Conservation (phyloP, 2,888 invertebrate genomes). For the Diploptera punctata region DNA sequence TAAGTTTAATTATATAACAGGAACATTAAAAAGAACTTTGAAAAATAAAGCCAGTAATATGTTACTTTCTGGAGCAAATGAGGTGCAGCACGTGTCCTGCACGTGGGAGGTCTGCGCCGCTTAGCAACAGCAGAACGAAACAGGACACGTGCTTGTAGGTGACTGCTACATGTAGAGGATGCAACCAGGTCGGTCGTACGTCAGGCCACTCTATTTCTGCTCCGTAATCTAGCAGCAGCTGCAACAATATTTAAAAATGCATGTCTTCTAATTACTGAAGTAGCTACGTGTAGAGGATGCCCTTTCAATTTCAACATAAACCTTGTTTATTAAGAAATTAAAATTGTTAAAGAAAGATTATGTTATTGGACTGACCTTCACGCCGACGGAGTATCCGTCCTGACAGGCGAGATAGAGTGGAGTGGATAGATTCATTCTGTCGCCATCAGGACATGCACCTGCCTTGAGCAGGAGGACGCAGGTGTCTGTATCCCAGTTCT, state of each 20-base stretch:
- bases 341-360: too few relatives aligned
- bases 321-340: background rate
- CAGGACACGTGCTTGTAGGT: constrained; percentile 17
- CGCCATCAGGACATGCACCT: constrained; percentile 28
- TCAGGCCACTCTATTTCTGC: background rate
- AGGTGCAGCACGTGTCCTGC: background rate
- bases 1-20: too few relatives aligned
- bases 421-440: constrained; percentile 13
- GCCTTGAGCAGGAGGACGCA: constrained; percentile 3
- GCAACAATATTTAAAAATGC: too few relatives aligned
- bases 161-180: constrained; percentile 20
- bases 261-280: too few relatives aligned
- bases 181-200: background rate
- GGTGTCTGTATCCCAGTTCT: constrained; percentile 6
- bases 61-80: constrained; percentile 1
- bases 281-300: too few relatives aligned
- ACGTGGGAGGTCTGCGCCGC: background rate
- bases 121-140: constrained; percentile 17
- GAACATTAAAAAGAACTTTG: too few relatives aligned
- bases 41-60: too few relatives aligned
- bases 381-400: background rate
- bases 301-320: too few relatives aligned
- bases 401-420: constrained; percentile 23
- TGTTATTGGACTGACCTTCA: constrained; percentile 4
- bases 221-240: constrained; percentile 28